These are phyloP conservation scores for Asarcornis scutulata DNA, from an alignment of 2,113 vertebrate genomes.

Conservation along the genomic window DNA sequence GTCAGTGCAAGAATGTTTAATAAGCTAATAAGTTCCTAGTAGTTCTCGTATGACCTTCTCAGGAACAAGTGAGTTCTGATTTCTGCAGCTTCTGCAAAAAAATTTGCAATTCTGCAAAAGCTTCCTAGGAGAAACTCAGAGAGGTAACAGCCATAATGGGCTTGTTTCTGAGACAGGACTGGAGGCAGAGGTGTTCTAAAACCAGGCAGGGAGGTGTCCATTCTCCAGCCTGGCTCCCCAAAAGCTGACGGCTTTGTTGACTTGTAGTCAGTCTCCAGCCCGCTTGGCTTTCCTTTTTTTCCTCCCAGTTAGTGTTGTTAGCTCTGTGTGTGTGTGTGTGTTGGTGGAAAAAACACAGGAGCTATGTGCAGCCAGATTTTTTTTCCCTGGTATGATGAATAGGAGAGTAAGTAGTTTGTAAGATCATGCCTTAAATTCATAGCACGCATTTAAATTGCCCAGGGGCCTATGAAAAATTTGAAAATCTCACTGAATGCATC, in stretches of 20 bases:
- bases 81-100: background rate
- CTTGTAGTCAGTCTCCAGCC: background rate
- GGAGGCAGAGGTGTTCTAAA: background rate
- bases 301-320: background rate
- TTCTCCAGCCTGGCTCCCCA: background rate
- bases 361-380: background rate
- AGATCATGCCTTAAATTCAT: background rate
- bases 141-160: background rate
- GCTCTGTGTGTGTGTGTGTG: background rate
- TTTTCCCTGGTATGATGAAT: background rate
- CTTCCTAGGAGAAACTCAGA: background rate
- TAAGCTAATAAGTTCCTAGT: background rate
- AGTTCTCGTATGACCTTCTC: background rate
- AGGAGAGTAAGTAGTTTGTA: background rate
- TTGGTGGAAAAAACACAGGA: background rate
- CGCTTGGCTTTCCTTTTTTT: background rate
- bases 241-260: background rate
- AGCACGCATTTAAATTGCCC: background rate
- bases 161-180: background rate
- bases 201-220: rapidly evolving
- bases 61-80: background rate
- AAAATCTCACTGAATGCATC: background rate
- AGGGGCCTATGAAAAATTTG: background rate
- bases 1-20: background rate
- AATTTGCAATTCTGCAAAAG: background rate